Evolutionary conservation across 2,113 vertebrate species (phyloP).

Genomic region (Rattus rattus): DNA sequence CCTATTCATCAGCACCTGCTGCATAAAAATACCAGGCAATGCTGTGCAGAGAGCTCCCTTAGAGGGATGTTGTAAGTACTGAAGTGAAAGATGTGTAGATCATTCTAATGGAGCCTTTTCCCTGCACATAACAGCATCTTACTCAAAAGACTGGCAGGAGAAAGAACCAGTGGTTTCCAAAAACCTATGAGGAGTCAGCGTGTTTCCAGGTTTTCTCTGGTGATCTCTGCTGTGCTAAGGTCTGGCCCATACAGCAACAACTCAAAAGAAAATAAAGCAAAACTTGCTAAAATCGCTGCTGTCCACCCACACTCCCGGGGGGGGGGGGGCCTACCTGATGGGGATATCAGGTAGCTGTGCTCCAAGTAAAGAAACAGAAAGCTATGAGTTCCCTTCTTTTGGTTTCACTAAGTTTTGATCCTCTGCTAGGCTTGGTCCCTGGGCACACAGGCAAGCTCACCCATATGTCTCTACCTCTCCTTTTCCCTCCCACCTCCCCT

Average conservation of each 20-base stretch:
- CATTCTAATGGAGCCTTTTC: background rate
- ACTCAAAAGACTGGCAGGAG: background rate
- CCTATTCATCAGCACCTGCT: background rate
- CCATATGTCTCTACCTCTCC: no score
- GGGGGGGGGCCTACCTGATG: no score
- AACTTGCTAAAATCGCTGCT: background rate
- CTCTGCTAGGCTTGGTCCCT: fast-evolving
- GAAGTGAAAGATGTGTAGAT: background rate
- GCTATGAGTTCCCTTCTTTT: background rate
- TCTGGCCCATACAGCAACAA: background rate
- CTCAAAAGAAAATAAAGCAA: background rate
- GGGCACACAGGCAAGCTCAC: background rate
- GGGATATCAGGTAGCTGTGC: background rate
- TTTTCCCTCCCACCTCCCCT: no score
- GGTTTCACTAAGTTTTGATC: background rate
- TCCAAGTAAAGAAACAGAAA: background rate
- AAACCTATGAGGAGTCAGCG: background rate
- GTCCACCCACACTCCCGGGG: background rate
- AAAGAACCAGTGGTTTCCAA: background rate
- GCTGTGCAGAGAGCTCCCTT: background rate
- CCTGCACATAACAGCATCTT: background rate
- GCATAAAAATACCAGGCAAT: background rate
- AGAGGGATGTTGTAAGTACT: background rate
- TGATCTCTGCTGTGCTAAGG: fast-evolving
- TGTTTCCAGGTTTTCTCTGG: background rate